phyloP scores from a whole-genome alignment of 2,113 vertebrate species.

The Athene noctua region DNA sequence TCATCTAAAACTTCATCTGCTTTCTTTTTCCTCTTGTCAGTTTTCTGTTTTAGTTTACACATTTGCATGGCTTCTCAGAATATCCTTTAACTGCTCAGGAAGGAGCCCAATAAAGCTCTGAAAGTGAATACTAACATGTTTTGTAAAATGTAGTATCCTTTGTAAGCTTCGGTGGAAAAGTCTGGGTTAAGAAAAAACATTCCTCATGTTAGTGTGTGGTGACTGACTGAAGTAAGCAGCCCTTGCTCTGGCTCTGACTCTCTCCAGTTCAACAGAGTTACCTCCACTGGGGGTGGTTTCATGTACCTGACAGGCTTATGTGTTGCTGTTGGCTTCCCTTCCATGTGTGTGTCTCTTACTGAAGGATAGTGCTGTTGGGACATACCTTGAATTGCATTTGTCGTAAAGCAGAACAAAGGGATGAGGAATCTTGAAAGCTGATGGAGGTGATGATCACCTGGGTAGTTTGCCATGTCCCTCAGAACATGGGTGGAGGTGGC shows the following conservation, averaged over 20 bases:
- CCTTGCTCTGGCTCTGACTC: background rate
- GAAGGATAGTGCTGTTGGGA: background rate
- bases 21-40: background rate
- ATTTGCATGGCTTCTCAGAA: background rate
- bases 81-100: background rate
- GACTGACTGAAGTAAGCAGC: background rate
- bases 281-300: background rate
- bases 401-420: background rate
- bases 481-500: background rate
- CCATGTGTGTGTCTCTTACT: background rate
- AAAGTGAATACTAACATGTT: background rate
- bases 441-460: background rate
- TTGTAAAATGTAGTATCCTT: background rate
- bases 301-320: background rate
- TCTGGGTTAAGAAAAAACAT: background rate
- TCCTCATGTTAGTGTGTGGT: background rate
- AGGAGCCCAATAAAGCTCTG: background rate
- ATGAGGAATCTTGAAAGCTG: background rate
- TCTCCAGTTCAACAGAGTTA: background rate
- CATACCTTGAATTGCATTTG: background rate
- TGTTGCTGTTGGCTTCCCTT: background rate
- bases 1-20: background rate
- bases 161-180: background rate
- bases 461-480: background rate
- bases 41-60: background rate